phyloP scores from a whole-genome alignment of 64 coral and sea anemone genomes.

The Trachythela sp. region DNA sequence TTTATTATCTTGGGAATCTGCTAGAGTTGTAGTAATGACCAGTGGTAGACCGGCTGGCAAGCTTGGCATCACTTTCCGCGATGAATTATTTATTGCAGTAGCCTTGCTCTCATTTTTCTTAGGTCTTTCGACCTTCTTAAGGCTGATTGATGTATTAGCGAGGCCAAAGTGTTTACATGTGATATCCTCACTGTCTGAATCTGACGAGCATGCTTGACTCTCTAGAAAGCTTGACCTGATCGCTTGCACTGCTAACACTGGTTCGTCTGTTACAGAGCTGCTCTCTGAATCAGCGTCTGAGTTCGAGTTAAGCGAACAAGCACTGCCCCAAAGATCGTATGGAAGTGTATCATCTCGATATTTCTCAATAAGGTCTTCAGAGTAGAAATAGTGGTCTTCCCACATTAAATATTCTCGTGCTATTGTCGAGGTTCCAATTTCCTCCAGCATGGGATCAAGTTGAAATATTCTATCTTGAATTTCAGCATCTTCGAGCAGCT shows the following conservation, averaged over 20 bases:
- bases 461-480: constrained; percentile 20
- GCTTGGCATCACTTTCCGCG: constrained; percentile 1
- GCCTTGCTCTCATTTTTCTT: constrained; percentile 3
- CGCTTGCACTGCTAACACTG: background rate
- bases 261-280: constrained; percentile 16
- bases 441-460: constrained; percentile 2
- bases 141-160: background rate
- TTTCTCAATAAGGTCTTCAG: constrained; percentile 13
- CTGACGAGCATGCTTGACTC: constrained; percentile 69
- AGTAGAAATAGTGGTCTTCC: constrained; percentile 25
- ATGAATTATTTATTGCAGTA: constrained; percentile 19
- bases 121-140: constrained; percentile 15
- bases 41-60: background rate
- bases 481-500: constrained; percentile 12
- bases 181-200: constrained; percentile 81
- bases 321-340: background rate
- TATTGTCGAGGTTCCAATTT: constrained; percentile 15
- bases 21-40: constrained; percentile 20
- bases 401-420: constrained; percentile 17
- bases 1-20: constrained; percentile 2
- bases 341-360: constrained; percentile 19
- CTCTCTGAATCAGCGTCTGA: constrained; percentile 16
- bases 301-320: background rate
- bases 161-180: background rate
- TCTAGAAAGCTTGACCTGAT: constrained; percentile 1